phyloP scores from a whole-genome alignment of 2,888 invertebrate genomes.

The Silvanus unidentatus region DNA sequence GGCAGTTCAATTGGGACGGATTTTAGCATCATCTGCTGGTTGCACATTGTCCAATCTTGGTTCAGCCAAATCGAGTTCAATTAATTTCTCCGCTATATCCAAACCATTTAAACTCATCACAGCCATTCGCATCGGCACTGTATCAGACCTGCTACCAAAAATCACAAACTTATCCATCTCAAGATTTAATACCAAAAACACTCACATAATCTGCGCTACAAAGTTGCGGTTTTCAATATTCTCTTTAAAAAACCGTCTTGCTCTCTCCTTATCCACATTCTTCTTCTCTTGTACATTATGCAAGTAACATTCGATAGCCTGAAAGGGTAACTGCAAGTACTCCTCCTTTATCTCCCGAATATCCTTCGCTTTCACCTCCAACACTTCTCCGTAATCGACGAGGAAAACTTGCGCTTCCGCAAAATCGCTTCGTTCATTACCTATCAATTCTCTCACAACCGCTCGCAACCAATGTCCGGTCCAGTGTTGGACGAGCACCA shows the following conservation, averaged over 20 bases:
- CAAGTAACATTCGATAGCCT: conserved; percentile 27
- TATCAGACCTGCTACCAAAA: conserved; percentile 15
- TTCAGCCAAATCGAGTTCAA: conserved; percentile 18
- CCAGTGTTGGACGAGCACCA: conserved; percentile 26
- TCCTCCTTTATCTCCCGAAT: conserved; percentile 27
- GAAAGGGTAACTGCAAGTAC: conserved; percentile 28
- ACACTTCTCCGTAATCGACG: conserved; percentile 30
- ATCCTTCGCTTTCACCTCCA: conserved; percentile 18
- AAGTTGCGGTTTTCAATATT: conserved; percentile 23
- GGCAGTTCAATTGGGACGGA: no score
- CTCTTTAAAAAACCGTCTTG: conserved; percentile 20
- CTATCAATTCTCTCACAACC: conserved; percentile 17
- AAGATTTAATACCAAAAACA: conserved; percentile 6
- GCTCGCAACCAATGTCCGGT: conserved; percentile 27
- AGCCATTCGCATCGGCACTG: conserved; percentile 15
- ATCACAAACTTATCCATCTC: conserved; percentile 1
- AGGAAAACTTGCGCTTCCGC: conserved; percentile 21
- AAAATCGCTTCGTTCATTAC: background rate
- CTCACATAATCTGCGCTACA: conserved; percentile 18
- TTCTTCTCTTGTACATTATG: conserved; percentile 19
- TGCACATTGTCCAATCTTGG: conserved; percentile 11
- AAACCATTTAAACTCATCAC: conserved; percentile 14
- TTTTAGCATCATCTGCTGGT: conserved; percentile 10
- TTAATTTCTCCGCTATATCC: conserved; percentile 18
- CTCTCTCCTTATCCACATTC: conserved; percentile 14